phyloP scores from a whole-genome alignment of 2,888 invertebrate species.

The Thera britannica region DNA sequence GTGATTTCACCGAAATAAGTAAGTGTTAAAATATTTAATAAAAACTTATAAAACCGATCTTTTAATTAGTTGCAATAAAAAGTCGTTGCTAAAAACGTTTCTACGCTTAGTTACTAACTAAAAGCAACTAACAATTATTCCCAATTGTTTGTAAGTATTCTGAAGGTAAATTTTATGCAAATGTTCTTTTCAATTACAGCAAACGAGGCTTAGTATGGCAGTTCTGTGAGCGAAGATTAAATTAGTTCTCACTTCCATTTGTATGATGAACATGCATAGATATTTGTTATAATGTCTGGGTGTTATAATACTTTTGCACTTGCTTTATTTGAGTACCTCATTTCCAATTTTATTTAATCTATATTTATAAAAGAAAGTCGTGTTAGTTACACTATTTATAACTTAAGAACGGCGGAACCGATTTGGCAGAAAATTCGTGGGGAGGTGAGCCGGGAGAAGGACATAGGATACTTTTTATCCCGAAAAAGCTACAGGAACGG shows the following conservation, averaged over 20 bases:
- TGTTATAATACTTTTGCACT: too few relatives aligned
- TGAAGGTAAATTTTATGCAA: conserved; percentile 62
- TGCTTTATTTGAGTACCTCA: too few relatives aligned
- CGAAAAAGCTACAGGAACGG: too few relatives aligned
- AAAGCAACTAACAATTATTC: conserved; percentile 60
- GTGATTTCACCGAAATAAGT: conserved; percentile 42
- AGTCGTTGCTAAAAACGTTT: conserved; percentile 54
- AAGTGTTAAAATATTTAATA: conserved; percentile 52
- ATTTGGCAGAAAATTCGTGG: too few relatives aligned
- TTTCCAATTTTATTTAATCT: too few relatives aligned
- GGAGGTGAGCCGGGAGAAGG: too few relatives aligned
- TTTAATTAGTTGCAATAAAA: conserved; percentile 56
- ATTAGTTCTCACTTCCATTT: neutral
- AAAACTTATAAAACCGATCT: conserved; percentile 47
- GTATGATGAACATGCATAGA: too few relatives aligned
- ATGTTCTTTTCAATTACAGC: conserved; percentile 53
- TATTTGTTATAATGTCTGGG: too few relatives aligned
- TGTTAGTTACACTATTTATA: too few relatives aligned
- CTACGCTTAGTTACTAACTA: conserved; percentile 56
- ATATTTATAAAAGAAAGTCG: too few relatives aligned
- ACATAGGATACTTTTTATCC: too few relatives aligned
- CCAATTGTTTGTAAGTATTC: conserved; percentile 58
- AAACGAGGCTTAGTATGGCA: neutral
- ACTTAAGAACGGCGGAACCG: too few relatives aligned
- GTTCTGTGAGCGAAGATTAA: neutral